Evolutionary conservation across 2,113 vertebrate genomes (phyloP), one percentile per base, ranked within the genome.

Genomic region (Stercorarius parasiticus): DNA sequence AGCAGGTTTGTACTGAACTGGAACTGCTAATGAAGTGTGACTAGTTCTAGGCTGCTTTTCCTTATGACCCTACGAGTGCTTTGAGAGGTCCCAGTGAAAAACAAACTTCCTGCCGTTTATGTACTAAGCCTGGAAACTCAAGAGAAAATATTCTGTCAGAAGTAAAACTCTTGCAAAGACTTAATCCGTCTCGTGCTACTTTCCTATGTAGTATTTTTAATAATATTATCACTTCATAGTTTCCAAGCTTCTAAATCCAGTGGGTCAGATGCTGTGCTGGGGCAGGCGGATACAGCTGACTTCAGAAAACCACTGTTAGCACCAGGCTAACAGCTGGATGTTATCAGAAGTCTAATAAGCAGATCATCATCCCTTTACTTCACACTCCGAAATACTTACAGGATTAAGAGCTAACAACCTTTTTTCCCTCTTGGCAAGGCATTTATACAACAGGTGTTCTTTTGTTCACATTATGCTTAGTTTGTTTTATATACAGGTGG

Each of bases 1-100:
- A 71, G 42, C 70, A 34, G 61, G 77, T 82, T 61, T 88, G 84
- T 94, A 66, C 66, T 86, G 79, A 86, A 66, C 73, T 76, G 87
- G 67, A 95, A 73, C 93, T 78, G 94, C 80, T 96, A 89, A 95
- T 91, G 93, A 97, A 88, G 88, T 93, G 94, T 90, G 91, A 94
- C 86, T 73, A 30, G 70, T 79, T 79, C 77, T 55, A 53, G 34
- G 42, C 88, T 94, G 88, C 88, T 95, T 95, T 96, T 87, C 81
- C 91, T 91, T 82, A 78, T 16, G 73, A 79, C 80, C 77, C 83
- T 86, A 13, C 0, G 9, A 92, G 69, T 9, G 86, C 73, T 92
- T 50, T 91, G 83, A 96, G 97, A 89, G 88, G 65, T 95, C 88
- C 88, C 86, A 86, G 73, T 69, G 93, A 89, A 96, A 96, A 95